These are phyloP conservation scores for Alaudala cheleensis DNA, from an alignment of 2,113 vertebrate species.

Conservation along the genomic window DNA sequence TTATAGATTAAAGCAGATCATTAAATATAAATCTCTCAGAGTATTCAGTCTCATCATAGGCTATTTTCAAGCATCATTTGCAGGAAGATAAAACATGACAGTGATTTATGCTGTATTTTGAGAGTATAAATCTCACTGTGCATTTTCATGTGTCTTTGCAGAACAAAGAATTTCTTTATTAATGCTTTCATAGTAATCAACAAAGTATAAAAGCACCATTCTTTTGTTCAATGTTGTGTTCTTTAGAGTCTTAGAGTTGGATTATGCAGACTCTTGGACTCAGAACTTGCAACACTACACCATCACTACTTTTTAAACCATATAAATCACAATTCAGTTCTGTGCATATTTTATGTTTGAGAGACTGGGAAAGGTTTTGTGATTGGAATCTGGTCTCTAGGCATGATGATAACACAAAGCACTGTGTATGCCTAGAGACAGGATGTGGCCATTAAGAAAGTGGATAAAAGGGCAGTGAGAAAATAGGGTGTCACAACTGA, in stretches of 20 bases:
- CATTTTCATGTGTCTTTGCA: not conserved
- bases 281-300: not conserved
- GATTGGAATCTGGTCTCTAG: not conserved
- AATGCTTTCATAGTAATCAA: not conserved
- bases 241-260: not conserved
- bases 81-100: conserved; percentile 36
- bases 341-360: not conserved
- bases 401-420: not conserved
- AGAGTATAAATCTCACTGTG: conserved; percentile 26
- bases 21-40: conserved; percentile 46
- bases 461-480: not conserved
- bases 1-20: conserved; percentile 52
- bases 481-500: not conserved
- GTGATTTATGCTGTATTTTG: conserved; percentile 59
- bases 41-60: not conserved
- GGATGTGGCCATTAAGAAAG: not conserved
- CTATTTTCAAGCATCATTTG: conserved; percentile 7
- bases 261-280: not conserved
- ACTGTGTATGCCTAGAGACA: not conserved
- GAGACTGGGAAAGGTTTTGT: not conserved
- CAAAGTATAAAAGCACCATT: not conserved
- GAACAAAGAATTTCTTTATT: conserved; percentile 40
- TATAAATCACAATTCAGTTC: not conserved
- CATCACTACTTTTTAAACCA: not conserved
- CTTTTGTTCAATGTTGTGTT: not conserved